Evolutionary conservation across 1,140 invertebrate genomes (phyloP), one percentile per base, ranked within the genome.

Genomic region (Cydia splendana): DNA sequence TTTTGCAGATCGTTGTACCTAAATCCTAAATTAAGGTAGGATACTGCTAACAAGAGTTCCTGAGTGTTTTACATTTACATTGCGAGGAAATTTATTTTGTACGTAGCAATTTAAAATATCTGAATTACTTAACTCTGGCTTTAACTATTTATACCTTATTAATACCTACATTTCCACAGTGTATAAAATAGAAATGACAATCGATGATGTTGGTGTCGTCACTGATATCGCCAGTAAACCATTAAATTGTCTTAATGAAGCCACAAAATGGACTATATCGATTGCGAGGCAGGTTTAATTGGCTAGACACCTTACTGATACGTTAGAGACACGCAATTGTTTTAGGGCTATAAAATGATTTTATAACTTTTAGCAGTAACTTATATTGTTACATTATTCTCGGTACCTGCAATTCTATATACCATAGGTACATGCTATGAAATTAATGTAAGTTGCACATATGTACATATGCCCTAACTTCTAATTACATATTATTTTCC

Each of bases 221-320:
- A 45, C 9, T 18, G 20, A 38, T 38, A 34, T n/a, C 4, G 34
- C 34, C 67, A 42, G 4, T 2, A 24, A n/a, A 71, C 34, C n/a
- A 71, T n/a, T 71, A 45, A 12, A 71, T 71, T 42, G 34, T 6
- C 34, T 71, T 71, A 71, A 38, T 71, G n/a, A 71, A 71, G 30
- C 34, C 67, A 71, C 30, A 38, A 42, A 18, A 42, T 18, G 30
- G 67, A 7, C 30, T 71, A 30, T 38, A 42, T 34, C 67, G 34
- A 38, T 38, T 38, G 38, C 34, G 67, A 18, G 18, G 34, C 34
- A 38, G 65, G 30, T 67, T 38, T 67, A 20, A 24, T 24, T 62
- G 18, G 7, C 20, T 62, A 24, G 57, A 62, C 57, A 4, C n/a
- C 20, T 20, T 62, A 62, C 57, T 10, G 20, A 62, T 62, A 24